Percentiles rank a stretch among this genome's conserved stretches.
These are phyloP conservation scores for Boleophthalmus pectinirostris DNA, from an alignment of 2,113 vertebrate genomes.

Conservation along the genomic window DNA sequence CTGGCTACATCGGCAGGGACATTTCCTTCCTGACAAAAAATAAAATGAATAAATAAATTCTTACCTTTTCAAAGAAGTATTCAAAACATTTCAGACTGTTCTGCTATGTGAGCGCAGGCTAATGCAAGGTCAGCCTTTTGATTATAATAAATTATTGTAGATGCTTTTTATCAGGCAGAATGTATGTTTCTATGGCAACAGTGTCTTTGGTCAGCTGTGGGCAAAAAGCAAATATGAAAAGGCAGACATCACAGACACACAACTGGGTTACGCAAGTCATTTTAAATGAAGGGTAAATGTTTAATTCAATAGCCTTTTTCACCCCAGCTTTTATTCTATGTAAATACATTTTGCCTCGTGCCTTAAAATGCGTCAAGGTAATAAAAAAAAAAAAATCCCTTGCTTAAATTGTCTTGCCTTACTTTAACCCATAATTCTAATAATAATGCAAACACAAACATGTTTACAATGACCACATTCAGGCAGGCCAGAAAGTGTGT, in stretches of 20 bases:
- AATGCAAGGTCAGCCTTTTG: conserved; percentile 8
- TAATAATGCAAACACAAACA: no score
- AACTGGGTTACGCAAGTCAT: neutral
- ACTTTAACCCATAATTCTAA: no score
- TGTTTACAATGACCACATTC: no score
- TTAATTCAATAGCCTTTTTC: neutral
- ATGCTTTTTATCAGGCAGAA: neutral
- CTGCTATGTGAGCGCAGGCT: neutral
- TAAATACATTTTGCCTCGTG: neutral
- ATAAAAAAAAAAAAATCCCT: neutral
- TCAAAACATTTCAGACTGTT: neutral
- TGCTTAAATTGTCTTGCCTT: neutral
- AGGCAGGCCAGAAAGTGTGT: no score
- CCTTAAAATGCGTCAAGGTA: neutral
- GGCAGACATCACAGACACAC: neutral
- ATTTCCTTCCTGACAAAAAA: neutral
- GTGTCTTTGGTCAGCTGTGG: neutral
- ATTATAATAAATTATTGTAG: neutral
- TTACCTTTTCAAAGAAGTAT: neutral
- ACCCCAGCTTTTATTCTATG: neutral
- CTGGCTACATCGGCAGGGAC: neutral
- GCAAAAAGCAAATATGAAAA: neutral
- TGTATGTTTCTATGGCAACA: conserved; percentile 5
- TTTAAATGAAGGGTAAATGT: neutral
- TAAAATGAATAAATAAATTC: neutral